phyloP scores from a whole-genome alignment of 2,888 invertebrate species.

The Rapana venosa region DNA sequence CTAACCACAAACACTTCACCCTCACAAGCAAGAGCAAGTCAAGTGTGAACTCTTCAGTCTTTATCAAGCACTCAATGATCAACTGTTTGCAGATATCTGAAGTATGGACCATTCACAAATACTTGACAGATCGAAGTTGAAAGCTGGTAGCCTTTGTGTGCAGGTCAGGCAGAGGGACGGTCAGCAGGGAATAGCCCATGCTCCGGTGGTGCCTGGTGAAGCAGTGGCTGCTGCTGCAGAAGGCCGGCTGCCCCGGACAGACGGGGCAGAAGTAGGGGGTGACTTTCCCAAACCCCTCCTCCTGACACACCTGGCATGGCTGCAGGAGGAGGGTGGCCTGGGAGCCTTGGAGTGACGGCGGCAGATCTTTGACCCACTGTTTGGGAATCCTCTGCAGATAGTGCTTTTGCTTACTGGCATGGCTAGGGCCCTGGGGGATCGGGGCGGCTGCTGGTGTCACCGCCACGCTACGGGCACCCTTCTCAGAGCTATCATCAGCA shows the following conservation, averaged over 20 bases:
- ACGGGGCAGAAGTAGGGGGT: background rate
- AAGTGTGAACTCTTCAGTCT: too few species aligned
- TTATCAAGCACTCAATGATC: too few species aligned
- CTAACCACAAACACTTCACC: too few species aligned
- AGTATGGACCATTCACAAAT: background rate
- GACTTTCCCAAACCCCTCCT: slow-evolving; percentile 3
- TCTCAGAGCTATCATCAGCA: background rate
- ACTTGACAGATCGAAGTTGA: slow-evolving; percentile 15
- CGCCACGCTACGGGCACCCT: background rate
- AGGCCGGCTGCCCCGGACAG: slow-evolving; percentile 18
- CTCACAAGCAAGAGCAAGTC: too few species aligned
- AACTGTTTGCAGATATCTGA: too few species aligned
- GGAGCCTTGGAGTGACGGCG: background rate
- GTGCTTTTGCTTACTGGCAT: background rate
- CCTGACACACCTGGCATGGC: slow-evolving; percentile 12
- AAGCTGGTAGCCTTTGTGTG: background rate
- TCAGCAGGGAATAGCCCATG: slow-evolving; percentile 8
- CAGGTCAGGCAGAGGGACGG: background rate
- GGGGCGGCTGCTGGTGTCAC: background rate
- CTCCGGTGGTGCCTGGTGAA: background rate
- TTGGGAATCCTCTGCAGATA: slow-evolving; percentile 4
- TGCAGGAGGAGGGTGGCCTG: background rate
- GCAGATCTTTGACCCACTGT: background rate
- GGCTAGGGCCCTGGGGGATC: background rate
- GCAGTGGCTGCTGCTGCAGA: slow-evolving; percentile 8